Conservation (phyloP, 2,888 invertebrate genomes). For the Imbricaverruca yamaguchii region DNA sequence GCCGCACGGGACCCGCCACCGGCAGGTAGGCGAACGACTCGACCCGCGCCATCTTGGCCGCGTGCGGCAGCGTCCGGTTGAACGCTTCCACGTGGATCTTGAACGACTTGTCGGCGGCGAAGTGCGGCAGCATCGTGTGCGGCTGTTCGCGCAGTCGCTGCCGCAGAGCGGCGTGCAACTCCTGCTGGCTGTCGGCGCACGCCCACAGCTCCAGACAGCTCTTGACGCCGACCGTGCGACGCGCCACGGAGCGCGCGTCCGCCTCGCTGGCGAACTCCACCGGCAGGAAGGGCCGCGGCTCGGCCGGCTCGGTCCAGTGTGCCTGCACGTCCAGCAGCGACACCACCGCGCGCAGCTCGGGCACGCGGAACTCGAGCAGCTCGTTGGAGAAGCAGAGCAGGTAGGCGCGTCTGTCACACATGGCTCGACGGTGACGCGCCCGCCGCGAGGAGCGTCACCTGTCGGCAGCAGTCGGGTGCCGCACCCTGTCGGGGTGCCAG, state of each 20-base stretch:
- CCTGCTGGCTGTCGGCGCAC: constrained; percentile 50
- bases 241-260: constrained; percentile 60
- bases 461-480: too few relatives aligned
- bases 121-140: too few relatives aligned
- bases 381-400: too few relatives aligned
- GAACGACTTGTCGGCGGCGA: constrained; percentile 51
- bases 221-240: constrained; percentile 67
- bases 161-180: constrained; percentile 49
- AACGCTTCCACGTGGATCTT: constrained; percentile 82
- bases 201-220: constrained; percentile 76
- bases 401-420: too few relatives aligned
- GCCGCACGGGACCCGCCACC: constrained; percentile 67
- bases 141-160: not conserved
- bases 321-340: not conserved
- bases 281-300: constrained; percentile 62
- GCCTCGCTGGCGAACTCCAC: constrained; percentile 67
- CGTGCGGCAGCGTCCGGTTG: constrained; percentile 71
- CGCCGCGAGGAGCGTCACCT: too few relatives aligned
- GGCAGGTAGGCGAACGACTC: constrained; percentile 70
- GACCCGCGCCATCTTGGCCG: constrained; percentile 75
- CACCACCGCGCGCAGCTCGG: not conserved
- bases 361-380: too few relatives aligned
- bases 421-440: too few relatives aligned
- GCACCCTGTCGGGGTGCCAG: too few relatives aligned
- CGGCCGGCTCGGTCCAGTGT: not conserved